phyloP scores from a whole-genome alignment of 1,140 invertebrate species.

The Drosophila sucinea region DNA sequence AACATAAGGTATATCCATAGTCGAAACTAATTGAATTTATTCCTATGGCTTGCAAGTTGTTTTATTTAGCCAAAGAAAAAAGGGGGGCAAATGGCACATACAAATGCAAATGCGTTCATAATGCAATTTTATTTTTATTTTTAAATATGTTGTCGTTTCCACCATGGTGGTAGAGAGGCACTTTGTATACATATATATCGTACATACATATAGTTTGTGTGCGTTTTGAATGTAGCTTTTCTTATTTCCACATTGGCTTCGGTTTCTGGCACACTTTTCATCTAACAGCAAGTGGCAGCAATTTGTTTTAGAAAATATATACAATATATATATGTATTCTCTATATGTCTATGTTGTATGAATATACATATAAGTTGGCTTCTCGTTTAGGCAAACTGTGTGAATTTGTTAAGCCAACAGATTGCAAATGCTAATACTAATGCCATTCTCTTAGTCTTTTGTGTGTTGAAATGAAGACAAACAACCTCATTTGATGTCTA shows the following conservation, averaged over 20 bases:
- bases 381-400: slow-evolving; percentile 39
- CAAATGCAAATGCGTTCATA: slow-evolving; percentile 65
- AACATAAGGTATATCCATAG: slow-evolving; percentile 13
- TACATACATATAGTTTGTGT: not conserved
- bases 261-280: slow-evolving; percentile 68
- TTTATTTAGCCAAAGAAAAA: slow-evolving; percentile 20
- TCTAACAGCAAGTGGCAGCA: slow-evolving; percentile 63
- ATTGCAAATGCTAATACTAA: slow-evolving; percentile 46
- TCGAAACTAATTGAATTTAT: slow-evolving; percentile 14
- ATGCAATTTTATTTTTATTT: slow-evolving; percentile 77
- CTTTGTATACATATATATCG: slow-evolving; percentile 20
- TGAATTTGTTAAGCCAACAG: slow-evolving; percentile 52
- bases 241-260: slow-evolving; percentile 24
- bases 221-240: slow-evolving; percentile 1
- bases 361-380: slow-evolving; percentile 3
- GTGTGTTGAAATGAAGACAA: slow-evolving; percentile 23
- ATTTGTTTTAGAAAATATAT: slow-evolving; percentile 71
- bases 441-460: slow-evolving; percentile 35
- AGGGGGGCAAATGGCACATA: slow-evolving; percentile 50
- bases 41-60: slow-evolving; percentile 16
- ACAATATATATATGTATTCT: slow-evolving; percentile 29
- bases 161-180: not conserved
- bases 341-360: not conserved
- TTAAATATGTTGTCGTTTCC: slow-evolving; percentile 55
- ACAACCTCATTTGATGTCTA: slow-evolving; percentile 54